phyloP scores from a whole-genome alignment of 2,888 invertebrate genomes.

The Eudemis profundana region DNA sequence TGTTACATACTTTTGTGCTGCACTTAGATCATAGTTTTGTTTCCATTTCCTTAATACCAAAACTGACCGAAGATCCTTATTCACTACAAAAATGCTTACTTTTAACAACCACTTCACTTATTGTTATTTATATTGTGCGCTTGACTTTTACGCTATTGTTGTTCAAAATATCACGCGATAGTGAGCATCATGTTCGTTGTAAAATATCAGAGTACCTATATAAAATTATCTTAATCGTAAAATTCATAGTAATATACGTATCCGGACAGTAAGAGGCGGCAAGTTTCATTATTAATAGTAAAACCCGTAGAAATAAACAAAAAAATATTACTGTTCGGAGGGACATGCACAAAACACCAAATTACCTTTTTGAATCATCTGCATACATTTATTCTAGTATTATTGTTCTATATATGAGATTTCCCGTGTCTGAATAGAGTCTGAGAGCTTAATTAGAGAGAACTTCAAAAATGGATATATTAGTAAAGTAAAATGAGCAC shows the following conservation, averaged over 20 bases:
- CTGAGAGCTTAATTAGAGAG: constrained; percentile 10
- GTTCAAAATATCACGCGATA: constrained; percentile 38
- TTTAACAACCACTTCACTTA: constrained; percentile 30
- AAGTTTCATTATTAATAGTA: not conserved
- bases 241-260: constrained; percentile 15
- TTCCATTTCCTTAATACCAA: not conserved
- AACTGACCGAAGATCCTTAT: constrained; percentile 27
- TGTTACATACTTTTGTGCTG: too few relatives aligned
- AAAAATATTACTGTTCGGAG: not conserved
- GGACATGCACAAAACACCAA: not conserved
- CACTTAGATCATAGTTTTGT: not conserved
- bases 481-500: not conserved
- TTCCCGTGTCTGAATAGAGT: not conserved
- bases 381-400: not conserved
- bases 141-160: constrained; percentile 35
- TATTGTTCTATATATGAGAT: constrained; percentile 4
- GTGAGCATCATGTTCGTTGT: constrained; percentile 42
- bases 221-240: constrained; percentile 28
- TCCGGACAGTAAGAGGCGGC: constrained; percentile 13
- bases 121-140: constrained; percentile 38
- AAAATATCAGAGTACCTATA: constrained; percentile 24
- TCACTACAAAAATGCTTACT: constrained; percentile 30
- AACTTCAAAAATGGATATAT: not conserved
- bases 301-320: constrained; percentile 1
- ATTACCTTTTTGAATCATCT: too few relatives aligned